A percentile compares a stretch with the other conserved stretches of the same genome.
These are phyloP conservation scores for Bombus huntii DNA, from an alignment of 1,140 invertebrate genomes.

Conservation along the genomic window DNA sequence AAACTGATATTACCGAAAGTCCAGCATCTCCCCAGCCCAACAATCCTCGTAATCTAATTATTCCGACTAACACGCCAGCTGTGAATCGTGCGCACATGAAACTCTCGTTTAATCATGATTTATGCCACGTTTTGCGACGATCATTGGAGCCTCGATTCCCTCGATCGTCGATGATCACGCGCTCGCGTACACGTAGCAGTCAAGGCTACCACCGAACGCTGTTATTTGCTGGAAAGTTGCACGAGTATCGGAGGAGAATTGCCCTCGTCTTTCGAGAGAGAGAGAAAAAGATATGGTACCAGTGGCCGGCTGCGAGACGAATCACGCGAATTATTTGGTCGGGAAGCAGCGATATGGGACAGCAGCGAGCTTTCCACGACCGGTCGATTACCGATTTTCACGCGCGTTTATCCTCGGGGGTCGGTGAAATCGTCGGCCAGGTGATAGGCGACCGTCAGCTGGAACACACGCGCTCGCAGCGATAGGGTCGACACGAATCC, in stretches of 20 bases:
- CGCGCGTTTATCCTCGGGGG: constrained; percentile 55
- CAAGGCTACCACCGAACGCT: background rate
- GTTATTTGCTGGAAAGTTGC: constrained; percentile 49
- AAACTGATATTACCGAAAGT: no score
- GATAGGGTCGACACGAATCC: background rate
- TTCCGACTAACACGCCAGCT: background rate
- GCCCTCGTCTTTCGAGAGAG: background rate
- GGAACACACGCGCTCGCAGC: background rate
- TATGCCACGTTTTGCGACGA: background rate
- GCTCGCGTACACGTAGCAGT: background rate
- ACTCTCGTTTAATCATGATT: background rate
- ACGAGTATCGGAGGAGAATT: background rate
- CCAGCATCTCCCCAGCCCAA: background rate
- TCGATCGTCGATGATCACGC: background rate
- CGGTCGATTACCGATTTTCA: constrained; percentile 62
- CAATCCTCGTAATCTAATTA: background rate
- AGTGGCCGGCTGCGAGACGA: constrained; percentile 26
- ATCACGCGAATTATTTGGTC: constrained; percentile 45
- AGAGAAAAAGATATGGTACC: background rate
- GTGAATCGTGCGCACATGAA: background rate
- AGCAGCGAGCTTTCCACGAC: constrained; percentile 37
- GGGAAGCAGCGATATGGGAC: constrained; percentile 43
- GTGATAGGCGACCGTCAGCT: constrained; percentile 38
- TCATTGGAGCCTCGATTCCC: background rate
- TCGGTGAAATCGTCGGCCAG: constrained; percentile 39